Conservation (phyloP, 2,113 vertebrate genomes). For the Thamnaconus septentrionalis region DNA sequence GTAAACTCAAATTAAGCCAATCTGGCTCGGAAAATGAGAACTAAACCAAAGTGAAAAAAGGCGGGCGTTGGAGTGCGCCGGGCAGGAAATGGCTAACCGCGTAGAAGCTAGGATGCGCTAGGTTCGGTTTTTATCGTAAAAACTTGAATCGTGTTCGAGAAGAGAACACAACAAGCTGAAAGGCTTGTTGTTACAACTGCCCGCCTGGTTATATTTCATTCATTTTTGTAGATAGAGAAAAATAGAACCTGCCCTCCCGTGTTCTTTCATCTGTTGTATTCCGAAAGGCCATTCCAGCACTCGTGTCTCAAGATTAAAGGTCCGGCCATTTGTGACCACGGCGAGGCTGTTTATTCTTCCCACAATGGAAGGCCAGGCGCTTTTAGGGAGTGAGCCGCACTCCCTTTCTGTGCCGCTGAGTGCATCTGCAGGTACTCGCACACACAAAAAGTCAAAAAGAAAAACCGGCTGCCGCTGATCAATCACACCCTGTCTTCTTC, state of each 20-base stretch:
- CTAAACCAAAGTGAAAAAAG: constrained; percentile 58
- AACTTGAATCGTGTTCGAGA: constrained; percentile 10
- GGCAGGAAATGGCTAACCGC: constrained; percentile 21
- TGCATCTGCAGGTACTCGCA: constrained; percentile 28
- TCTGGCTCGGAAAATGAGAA: constrained; percentile 69
- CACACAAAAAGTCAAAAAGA: constrained; percentile 54
- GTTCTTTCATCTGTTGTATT: constrained; percentile 68
- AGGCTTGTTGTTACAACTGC: constrained; percentile 30
- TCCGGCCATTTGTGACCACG: constrained; percentile 42
- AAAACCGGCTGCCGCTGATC: constrained; percentile 64
- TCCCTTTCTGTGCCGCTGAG: constrained; percentile 53
- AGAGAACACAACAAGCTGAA: constrained; percentile 18
- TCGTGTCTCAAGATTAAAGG: constrained; percentile 63
- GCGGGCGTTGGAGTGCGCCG: constrained; percentile 8
- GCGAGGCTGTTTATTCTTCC: constrained; percentile 47
- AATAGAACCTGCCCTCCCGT: constrained; percentile 20
- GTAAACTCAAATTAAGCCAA: constrained; percentile 67
- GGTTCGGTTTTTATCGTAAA: too few species aligned
- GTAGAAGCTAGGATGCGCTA: background rate
- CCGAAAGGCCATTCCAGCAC: constrained; percentile 55
- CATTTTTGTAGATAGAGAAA: constrained; percentile 20
- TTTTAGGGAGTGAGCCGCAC: constrained; percentile 63
- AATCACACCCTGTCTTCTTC: constrained; percentile 44
- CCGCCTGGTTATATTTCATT: constrained; percentile 33
- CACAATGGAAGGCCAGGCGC: constrained; percentile 54